Percentiles rank a stretch among this genome's conserved stretches.
phyloP scores from a whole-genome alignment of 2,797 vertebrate species.

The Tiaroga cobitis region DNA sequence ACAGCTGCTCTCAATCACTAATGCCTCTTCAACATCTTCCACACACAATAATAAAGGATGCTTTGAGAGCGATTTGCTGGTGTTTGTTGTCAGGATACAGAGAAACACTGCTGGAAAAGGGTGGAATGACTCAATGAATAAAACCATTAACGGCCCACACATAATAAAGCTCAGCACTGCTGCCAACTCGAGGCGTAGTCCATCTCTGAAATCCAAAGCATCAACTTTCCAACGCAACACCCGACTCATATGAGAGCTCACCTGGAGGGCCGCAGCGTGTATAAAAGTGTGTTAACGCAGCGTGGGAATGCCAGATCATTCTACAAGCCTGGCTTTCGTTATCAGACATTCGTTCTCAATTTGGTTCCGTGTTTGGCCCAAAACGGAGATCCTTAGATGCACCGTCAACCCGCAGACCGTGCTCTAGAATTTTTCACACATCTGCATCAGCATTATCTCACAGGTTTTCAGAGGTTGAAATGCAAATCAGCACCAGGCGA shows the following conservation, averaged over 20 bases:
- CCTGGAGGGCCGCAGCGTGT: constrained; percentile 17
- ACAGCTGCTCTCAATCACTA: constrained; percentile 58
- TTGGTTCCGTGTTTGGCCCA: background rate
- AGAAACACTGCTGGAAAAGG: constrained; percentile 12
- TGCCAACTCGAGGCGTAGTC: constrained; percentile 29
- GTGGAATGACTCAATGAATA: constrained; percentile 3
- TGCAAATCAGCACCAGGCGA: constrained; percentile 49
- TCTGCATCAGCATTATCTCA: constrained; percentile 12
- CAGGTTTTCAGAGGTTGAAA: constrained; percentile 39
- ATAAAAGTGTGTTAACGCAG: background rate
- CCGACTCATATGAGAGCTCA: constrained; percentile 3
- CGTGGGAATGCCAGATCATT: background rate
- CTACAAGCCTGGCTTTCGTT: constrained; percentile 1
- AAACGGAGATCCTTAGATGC: background rate
- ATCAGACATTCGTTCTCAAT: constrained; percentile 19
- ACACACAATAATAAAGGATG: constrained; percentile 49
- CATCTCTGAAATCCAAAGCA: background rate
- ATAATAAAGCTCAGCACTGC: background rate
- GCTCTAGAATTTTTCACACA: constrained; percentile 7
- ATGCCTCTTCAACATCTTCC: constrained; percentile 58
- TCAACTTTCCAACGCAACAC: background rate
- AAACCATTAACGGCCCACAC: background rate
- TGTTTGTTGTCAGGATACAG: constrained; percentile 12
- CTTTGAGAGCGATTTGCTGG: constrained; percentile 11
- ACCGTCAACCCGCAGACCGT: background rate